Percentiles rank a stretch among this genome's conserved stretches.
Conservation (phyloP, 2,797 vertebrate species). For the Todus mexicanus region DNA sequence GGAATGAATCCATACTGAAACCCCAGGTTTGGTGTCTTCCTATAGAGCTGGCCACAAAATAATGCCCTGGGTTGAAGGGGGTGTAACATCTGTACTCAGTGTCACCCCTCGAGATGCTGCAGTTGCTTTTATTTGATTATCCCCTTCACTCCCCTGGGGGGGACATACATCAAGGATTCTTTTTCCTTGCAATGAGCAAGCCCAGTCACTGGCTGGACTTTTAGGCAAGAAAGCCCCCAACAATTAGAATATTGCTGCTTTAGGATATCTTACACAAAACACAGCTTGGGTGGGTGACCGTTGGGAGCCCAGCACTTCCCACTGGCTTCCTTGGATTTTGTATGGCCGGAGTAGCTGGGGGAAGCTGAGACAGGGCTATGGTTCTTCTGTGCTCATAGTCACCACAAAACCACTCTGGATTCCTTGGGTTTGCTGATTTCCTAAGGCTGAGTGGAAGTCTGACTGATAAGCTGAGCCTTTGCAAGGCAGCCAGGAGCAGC, state of each 20-base stretch:
- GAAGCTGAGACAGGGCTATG: background rate
- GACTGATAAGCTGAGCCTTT: background rate
- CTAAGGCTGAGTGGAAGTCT: background rate
- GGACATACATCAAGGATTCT: rapidly evolving
- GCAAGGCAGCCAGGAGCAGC: background rate
- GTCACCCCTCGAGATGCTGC: background rate
- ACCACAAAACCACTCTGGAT: background rate
- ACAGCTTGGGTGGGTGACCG: background rate
- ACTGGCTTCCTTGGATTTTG: background rate
- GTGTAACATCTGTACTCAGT: background rate
- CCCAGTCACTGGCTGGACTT: background rate
- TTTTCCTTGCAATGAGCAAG: background rate
- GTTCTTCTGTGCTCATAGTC: background rate
- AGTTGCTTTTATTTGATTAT: background rate
- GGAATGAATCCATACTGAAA: background rate
- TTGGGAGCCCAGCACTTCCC: background rate
- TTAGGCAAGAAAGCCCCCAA: background rate
- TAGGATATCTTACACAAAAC: background rate
- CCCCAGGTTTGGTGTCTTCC: background rate
- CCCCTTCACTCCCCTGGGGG: too few species aligned
- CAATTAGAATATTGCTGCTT: background rate
- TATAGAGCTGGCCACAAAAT: background rate
- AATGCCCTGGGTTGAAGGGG: background rate
- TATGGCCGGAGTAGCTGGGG: background rate
- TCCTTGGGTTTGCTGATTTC: background rate